A percentile compares a stretch with the other conserved stretches of the same genome.
phyloP scores from a whole-genome alignment of 2,888 invertebrate species.

The Volucella inflata region DNA sequence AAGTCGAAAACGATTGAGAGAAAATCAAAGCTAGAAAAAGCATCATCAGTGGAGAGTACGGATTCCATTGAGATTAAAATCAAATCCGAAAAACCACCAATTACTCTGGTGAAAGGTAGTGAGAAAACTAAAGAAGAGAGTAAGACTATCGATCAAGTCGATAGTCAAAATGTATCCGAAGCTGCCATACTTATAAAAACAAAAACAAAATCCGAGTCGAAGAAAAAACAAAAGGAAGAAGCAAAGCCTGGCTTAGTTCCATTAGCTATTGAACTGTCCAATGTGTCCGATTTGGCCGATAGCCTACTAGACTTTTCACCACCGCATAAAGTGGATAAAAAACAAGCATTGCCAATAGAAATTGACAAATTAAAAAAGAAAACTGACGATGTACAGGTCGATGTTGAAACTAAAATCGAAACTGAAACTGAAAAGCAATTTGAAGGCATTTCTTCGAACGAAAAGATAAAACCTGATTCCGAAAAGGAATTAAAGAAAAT shows the following conservation, averaged over 20 bases:
- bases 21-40: slow-evolving; percentile 42
- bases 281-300: slow-evolving; percentile 73
- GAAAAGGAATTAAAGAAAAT: slow-evolving; percentile 33
- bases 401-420: slow-evolving; percentile 8
- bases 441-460: neutral
- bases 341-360: slow-evolving; percentile 3
- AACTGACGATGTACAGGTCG: slow-evolving; percentile 3
- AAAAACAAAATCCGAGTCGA: slow-evolving; percentile 17
- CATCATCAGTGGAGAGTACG: slow-evolving; percentile 31
- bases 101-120: neutral
- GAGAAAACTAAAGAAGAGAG: neutral
- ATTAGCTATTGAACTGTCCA: slow-evolving; percentile 65
- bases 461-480: neutral
- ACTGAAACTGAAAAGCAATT: neutral
- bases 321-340: slow-evolving; percentile 22
- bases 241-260: slow-evolving; percentile 41
- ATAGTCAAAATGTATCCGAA: slow-evolving; percentile 11
- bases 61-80: slow-evolving; percentile 15
- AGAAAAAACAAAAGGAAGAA: slow-evolving; percentile 38
- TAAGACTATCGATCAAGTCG: neutral
- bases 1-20: slow-evolving; percentile 30
- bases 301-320: slow-evolving; percentile 64
- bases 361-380: slow-evolving; percentile 37
- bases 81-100: slow-evolving; percentile 10
- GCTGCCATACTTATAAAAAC: slow-evolving; percentile 13